phyloP scores from a whole-genome alignment of 2,888 invertebrate species.

The Acanthosoma haemorrhoidale region DNA sequence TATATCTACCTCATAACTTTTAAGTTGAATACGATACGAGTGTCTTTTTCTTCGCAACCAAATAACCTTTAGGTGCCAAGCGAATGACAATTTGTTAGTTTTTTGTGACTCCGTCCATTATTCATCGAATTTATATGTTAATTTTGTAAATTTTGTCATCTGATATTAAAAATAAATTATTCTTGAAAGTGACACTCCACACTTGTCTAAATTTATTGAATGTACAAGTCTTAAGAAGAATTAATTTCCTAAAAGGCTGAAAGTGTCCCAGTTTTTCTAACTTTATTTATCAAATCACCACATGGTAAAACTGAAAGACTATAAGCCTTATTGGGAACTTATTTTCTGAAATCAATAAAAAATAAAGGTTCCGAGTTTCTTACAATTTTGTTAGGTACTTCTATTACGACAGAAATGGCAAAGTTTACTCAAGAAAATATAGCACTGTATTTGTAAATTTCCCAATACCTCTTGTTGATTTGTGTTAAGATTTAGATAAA shows the following conservation, averaged over 20 bases:
- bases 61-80: slow-evolving; percentile 3
- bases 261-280: too few species aligned
- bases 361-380: background rate
- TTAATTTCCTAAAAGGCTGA: too few species aligned
- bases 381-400: background rate
- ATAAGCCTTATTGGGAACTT: too few species aligned
- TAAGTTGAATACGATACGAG: background rate
- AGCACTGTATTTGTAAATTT: slow-evolving; percentile 5
- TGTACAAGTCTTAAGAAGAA: too few species aligned
- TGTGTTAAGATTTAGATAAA: background rate
- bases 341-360: too few species aligned
- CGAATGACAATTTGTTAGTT: slow-evolving; percentile 24
- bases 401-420: background rate
- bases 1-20: slow-evolving; percentile 4
- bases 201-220: too few species aligned
- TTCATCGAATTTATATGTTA: slow-evolving; percentile 23
- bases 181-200: background rate
- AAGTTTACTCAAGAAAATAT: background rate
- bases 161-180: background rate
- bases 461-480: slow-evolving; percentile 9
- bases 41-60: background rate
- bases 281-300: too few species aligned
- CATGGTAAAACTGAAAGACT: too few species aligned
- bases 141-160: slow-evolving; percentile 18
- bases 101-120: slow-evolving; percentile 20